These are phyloP conservation scores for Thymelicus acteon DNA, from an alignment of 2,888 invertebrate species.

Conservation along the genomic window DNA sequence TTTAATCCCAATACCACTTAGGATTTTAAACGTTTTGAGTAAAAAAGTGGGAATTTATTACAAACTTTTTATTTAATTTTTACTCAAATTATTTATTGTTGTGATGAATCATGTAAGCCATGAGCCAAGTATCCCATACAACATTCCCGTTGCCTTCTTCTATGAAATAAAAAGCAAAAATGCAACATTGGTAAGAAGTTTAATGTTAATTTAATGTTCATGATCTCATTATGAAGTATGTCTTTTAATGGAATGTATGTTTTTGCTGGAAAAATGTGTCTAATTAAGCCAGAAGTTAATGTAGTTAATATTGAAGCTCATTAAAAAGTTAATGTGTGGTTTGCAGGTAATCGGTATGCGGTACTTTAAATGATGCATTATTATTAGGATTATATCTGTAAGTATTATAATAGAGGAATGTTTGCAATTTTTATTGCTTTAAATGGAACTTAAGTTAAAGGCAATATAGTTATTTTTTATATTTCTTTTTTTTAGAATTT, in stretches of 20 bases:
- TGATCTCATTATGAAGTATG: constrained; percentile 36
- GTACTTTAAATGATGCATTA: constrained; percentile 11
- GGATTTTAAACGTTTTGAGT: no score
- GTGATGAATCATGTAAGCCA: no score
- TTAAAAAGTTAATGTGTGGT: constrained; percentile 13
- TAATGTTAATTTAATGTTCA: constrained; percentile 43
- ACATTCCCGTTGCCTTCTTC: background rate
- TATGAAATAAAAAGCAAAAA: constrained; percentile 16
- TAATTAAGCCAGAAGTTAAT: constrained; percentile 36
- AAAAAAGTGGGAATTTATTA: no score
- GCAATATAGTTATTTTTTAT: no score
- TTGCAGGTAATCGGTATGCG: constrained; percentile 11
- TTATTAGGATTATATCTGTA: constrained; percentile 22
- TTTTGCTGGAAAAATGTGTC: constrained; percentile 39
- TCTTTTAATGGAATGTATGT: constrained; percentile 36
- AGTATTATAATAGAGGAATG: constrained; percentile 7
- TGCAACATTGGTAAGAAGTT: constrained; percentile 17
- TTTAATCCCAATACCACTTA: no score
- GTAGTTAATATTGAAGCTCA: constrained; percentile 34
- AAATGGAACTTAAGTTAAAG: no score
- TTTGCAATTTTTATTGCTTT: background rate
- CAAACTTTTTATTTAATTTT: no score
- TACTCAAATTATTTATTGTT: no score
- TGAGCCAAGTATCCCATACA: background rate
- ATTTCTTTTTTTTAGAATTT: no score